Percentiles rank a stretch among this genome's conserved stretches.
Conservation (phyloP, 1,140 invertebrate genomes). For the Anadara kagoshimensis region DNA sequence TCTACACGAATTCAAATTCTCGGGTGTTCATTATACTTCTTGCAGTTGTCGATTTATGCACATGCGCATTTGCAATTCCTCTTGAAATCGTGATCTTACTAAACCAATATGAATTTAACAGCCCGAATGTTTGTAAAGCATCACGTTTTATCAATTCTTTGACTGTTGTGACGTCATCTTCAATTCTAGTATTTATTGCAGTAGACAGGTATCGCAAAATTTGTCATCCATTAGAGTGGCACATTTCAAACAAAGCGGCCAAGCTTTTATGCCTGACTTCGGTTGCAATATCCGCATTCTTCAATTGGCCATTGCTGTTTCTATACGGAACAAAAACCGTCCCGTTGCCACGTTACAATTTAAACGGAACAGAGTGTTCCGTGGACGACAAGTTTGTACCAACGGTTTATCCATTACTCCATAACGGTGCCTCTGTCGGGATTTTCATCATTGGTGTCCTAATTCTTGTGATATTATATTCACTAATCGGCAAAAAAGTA, state of each 20-base stretch:
- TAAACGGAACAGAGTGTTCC: constrained; percentile 31
- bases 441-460: constrained; percentile 19
- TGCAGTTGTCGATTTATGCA: constrained; percentile 55
- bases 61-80: constrained; percentile 57
- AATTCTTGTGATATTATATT: constrained; percentile 28
- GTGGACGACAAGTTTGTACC: constrained; percentile 15
- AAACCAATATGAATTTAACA: constrained; percentile 53
- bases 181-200: constrained; percentile 51
- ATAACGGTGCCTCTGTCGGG: constrained; percentile 2
- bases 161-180: constrained; percentile 47
- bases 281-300: constrained; percentile 26
- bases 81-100: constrained; percentile 49
- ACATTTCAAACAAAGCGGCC: constrained; percentile 39
- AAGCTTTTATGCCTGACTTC: constrained; percentile 44
- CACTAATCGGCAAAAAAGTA: constrained; percentile 28
- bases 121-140: constrained; percentile 45
- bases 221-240: constrained; percentile 42
- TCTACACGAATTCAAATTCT: constrained; percentile 39
- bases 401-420: constrained; percentile 10
- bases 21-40: constrained; percentile 49
- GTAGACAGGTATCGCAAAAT: constrained; percentile 59
- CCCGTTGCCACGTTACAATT: neutral
- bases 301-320: constrained; percentile 51
- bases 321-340: constrained; percentile 47
- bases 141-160: constrained; percentile 50